Evolutionary conservation across 2,888 invertebrate genomes (phyloP).

Genomic region (Tetanocera ferruginea): DNA sequence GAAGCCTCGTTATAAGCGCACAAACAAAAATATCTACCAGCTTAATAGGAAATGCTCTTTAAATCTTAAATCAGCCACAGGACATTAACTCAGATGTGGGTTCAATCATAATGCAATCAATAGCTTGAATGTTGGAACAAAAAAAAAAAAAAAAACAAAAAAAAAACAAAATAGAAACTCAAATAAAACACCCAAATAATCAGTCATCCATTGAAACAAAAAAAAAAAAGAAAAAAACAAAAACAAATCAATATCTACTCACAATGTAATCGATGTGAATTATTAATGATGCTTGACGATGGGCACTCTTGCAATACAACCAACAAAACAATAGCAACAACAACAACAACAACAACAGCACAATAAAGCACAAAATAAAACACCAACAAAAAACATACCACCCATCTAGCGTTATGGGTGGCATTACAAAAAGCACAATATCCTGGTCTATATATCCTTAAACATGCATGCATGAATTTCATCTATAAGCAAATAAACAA

Average conservation of each 20-base stretch:
- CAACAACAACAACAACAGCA: background rate
- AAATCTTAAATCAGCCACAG: too few relatives aligned
- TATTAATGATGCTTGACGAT: slow-evolving; percentile 30
- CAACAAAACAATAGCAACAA: background rate
- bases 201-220: background rate
- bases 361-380: background rate
- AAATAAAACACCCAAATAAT: slow-evolving; percentile 25
- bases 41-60: too few relatives aligned
- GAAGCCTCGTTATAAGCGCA: background rate
- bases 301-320: background rate
- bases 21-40: too few relatives aligned
- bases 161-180: slow-evolving; percentile 1
- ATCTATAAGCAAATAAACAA: too few relatives aligned
- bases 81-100: background rate
- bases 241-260: slow-evolving; percentile 21
- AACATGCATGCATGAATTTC: too few relatives aligned
- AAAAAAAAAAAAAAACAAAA: background rate
- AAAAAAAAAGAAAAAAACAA: background rate
- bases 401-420: too few relatives aligned
- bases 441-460: too few relatives aligned
- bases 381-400: too few relatives aligned
- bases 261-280: slow-evolving; percentile 30
- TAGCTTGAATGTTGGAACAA: slow-evolving; percentile 7
- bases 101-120: slow-evolving; percentile 30
- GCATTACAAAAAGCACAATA: too few relatives aligned